Evolutionary conservation across 2,113 vertebrate species (phyloP), one percentile per base, ranked within the genome.

Genomic region (Lycaon pictus): DNA sequence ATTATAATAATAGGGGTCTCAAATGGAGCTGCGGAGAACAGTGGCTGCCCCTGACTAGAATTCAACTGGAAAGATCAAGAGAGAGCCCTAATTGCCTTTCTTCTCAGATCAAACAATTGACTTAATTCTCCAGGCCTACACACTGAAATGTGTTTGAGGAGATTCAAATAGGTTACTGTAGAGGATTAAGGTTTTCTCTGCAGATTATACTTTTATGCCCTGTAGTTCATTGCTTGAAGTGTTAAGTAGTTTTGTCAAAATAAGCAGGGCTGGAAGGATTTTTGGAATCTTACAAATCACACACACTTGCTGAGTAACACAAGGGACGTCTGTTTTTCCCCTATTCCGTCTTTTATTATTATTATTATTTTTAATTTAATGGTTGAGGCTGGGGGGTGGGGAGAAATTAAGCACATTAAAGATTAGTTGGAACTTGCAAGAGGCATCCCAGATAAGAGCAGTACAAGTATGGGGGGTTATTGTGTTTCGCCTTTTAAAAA

Each of bases 31-130:
- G 97, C 90, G 92, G 96, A 82, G 96, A 96, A 87, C 87, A 83
- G 96, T 94, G 62, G 84, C 90, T 94, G 94, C 96, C 97, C 95
- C 98, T 98, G 98, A 96, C 96, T 98, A 97, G 98, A 98, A 98
- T 98, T 98, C 98, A 98, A 96, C 98, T 96, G 90, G 97, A 92
- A 98, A 98, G 98, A 98, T 99, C 98, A 98, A 98, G 98, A 98
- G 96, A 86, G 95, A 97, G 96, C 97, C 97, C 98, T 98, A 98
- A 98, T 98, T 98, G 97, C 98, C 97, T 98, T 98, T 97, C 97
- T 98, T 96, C 97, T 97, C 97, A 96, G 98, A 98, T 98, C 98
- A 98, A 98, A 98, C 98, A 23, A 97, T 97, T 95, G 97, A 96
- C 98, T 98, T 97, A 97, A 98, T 98, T 98, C 98, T 98, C 88